A percentile compares a stretch with the other conserved stretches of the same genome.
phyloP scores from a whole-genome alignment of 1,140 invertebrate species.

The Stegodyphus dumicola region DNA sequence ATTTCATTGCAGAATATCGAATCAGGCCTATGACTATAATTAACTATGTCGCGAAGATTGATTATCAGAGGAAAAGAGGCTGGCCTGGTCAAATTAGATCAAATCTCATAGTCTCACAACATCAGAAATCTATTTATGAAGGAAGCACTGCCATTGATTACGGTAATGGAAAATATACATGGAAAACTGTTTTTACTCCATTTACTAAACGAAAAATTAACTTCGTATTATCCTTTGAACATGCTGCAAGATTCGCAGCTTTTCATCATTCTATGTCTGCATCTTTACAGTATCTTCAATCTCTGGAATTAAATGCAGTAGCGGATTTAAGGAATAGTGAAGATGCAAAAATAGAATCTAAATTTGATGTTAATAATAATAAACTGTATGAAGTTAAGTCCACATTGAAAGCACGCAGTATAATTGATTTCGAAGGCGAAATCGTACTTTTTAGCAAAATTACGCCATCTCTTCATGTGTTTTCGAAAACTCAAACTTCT shows the following conservation, averaged over 20 bases:
- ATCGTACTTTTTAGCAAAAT: constrained; percentile 26
- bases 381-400: constrained; percentile 42
- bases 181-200: constrained; percentile 36
- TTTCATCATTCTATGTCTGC: constrained; percentile 31
- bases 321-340: constrained; percentile 56
- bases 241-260: constrained; percentile 36
- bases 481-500: constrained; percentile 34
- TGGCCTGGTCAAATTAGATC: constrained; percentile 44
- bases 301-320: constrained; percentile 33
- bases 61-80: constrained; percentile 37
- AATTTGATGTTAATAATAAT: constrained; percentile 42
- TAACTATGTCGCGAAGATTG: constrained; percentile 24
- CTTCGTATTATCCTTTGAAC: constrained; percentile 28
- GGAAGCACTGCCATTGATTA: constrained; percentile 38
- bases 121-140: constrained; percentile 34
- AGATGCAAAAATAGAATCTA: constrained; percentile 46
- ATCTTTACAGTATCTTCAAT: constrained; percentile 37
- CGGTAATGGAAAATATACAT: constrained; percentile 44
- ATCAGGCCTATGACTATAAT: neutral
- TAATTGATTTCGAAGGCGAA: constrained; percentile 43
- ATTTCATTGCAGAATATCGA: constrained; percentile 40
- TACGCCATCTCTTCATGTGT: constrained; percentile 31
- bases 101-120: constrained; percentile 23
- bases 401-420: constrained; percentile 23
- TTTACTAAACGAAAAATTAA: constrained; percentile 36